phyloP scores from a whole-genome alignment of 2,888 invertebrate species.

The Oligia latruncula region DNA sequence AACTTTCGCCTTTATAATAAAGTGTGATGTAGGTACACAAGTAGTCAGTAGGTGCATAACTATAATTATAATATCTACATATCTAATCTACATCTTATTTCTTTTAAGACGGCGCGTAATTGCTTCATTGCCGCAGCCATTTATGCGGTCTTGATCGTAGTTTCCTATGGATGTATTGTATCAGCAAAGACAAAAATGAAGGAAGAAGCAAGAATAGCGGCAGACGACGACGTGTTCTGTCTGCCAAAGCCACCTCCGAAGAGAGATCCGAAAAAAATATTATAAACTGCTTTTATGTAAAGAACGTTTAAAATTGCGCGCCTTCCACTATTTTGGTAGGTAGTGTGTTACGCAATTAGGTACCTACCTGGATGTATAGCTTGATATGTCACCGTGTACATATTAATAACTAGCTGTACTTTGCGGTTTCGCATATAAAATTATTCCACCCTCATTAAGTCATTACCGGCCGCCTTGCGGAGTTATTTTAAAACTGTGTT shows the following conservation, averaged over 20 bases:
- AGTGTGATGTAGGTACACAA: background rate
- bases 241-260: conserved; percentile 1
- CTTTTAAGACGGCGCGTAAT: conserved; percentile 93
- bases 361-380: background rate
- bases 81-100: conserved; percentile 8
- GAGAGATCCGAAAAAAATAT: conserved; percentile 27
- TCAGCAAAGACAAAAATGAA: conserved; percentile 61
- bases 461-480: no score
- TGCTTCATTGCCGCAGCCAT: conserved; percentile 97
- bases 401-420: no score
- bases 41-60: background rate
- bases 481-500: no score
- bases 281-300: background rate
- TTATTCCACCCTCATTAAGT: no score
- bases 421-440: no score
- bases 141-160: conserved; percentile 92
- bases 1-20: no score
- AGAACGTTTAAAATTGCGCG: background rate
- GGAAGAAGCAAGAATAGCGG: conserved; percentile 33
- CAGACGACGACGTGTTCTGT: conserved; percentile 74
- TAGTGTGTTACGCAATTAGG: background rate
- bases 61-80: background rate
- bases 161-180: conserved; percentile 72
- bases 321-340: background rate
- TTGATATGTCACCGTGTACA: background rate